These are phyloP conservation scores for Lacanobia wlatinum DNA, from an alignment of 2,888 invertebrate species.

Conservation along the genomic window DNA sequence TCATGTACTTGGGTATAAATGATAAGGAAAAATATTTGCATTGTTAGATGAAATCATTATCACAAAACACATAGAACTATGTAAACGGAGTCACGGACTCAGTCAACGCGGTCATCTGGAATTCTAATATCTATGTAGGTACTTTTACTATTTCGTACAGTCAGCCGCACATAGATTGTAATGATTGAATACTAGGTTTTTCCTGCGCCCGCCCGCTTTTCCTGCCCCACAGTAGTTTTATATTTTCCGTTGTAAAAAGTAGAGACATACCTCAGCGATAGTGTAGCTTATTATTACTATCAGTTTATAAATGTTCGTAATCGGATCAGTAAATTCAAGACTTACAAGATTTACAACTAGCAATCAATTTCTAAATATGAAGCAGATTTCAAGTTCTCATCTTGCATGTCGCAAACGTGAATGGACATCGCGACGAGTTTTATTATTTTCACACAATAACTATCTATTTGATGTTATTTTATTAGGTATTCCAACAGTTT, in stretches of 20 bases:
- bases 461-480: background rate
- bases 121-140: background rate
- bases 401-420: too few relatives aligned
- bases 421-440: background rate
- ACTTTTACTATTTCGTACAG: background rate
- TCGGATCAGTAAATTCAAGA: too few relatives aligned
- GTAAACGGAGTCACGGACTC: conserved; percentile 17
- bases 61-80: conserved; percentile 13
- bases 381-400: too few relatives aligned
- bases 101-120: conserved; percentile 42
- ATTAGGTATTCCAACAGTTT: background rate
- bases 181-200: background rate
- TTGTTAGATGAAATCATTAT: conserved; percentile 18
- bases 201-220: background rate
- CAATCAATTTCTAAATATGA: background rate
- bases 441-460: background rate
- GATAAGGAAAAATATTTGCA: conserved; percentile 6
- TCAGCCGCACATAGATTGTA: background rate
- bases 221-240: background rate
- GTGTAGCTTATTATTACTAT: too few relatives aligned
- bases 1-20: background rate
- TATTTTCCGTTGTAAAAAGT: background rate
- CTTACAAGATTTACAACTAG: background rate
- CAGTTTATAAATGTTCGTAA: too few relatives aligned
- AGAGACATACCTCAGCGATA: too few relatives aligned